Evolutionary conservation across 2,797 vertebrate genomes (phyloP), one percentile per base, ranked within the genome.

Genomic region (Phataginus tetradactyla): DNA sequence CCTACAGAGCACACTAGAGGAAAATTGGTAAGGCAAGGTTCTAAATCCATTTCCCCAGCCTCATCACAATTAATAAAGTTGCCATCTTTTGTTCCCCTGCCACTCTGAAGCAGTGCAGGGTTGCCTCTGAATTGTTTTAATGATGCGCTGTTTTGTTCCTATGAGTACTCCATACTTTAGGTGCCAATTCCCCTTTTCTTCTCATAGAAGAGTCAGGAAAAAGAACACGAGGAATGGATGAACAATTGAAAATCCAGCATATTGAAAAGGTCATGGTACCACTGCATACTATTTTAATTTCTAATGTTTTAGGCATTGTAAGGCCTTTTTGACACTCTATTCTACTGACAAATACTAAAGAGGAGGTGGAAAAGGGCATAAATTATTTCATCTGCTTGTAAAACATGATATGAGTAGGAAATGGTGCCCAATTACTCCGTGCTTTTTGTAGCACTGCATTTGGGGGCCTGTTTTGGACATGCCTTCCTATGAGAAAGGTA

Each of bases 181-280:
- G 61, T 95, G 29, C 80, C 94, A 91, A n/a, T 91, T 96, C 87
- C 61, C 64, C n/a, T 71, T 97, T 96, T 72, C 34, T 55, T 97
- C 49, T 90, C 0, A 80, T 66, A 97, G 71, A 84, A 96, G 39
- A 93, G 81, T 90, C 93, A 55, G 75, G 0, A 0, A 84, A 95
- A 86, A 97, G 81, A 94, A 91, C 68, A 75, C 83, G 75, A 87
- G 20, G 42, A 94, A 94, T 6, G 94, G 0, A n/a, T 55, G 94
- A 95, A 72, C 61, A 97, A 63, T 1, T 74, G 83, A 95, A 98
- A 96, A 97, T 39, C 34, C 7, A 96, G 97, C 95, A 96, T 97
- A 97, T 86, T 97, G 45, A 96, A 97, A 98, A 98, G 90, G 97
- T 97, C 95, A 81, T 37, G 71, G 71, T n/a, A 37, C 92, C 42